Base-by-base conservation (phyloP, 2,113 vertebrate genomes). In the Lophotis ruficrista region DNA sequence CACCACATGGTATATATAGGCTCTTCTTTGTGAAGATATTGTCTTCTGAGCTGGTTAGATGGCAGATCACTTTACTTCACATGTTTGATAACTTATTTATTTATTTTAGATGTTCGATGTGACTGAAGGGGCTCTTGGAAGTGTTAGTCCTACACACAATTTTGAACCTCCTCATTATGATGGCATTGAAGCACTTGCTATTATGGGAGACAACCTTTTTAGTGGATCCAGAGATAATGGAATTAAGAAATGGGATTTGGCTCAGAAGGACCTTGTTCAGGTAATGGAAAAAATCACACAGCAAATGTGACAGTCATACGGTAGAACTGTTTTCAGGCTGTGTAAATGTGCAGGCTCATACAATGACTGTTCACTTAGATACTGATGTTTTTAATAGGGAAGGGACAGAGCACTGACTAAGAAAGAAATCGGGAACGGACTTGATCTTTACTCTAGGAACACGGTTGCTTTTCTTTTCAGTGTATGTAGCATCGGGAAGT, bases 201-300 rank as follows among this genome's bases (percentile, higher is more conserved):
- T 99, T 72, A 98, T 98, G 76, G 98, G 99, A 41, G 99, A 99
- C 60, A 98, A 98, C 53, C 97, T 99, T 58, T 99, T 98, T 73
- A 99, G 99, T 93, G 98, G 99, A 90, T 99, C 99, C 64, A 99
- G 99, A 97, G 99, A 99, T 89, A 99, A 98, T 60, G 98, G 98
- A 95, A 98, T 99, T 97, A 99, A 99, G 96, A 99, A 99, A 95
- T 99, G 99, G 99, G 99, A 99, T 93, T 97, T 99, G 69, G 93
- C 98, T 80, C 98, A 98, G 85, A 99, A 99, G 97, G 98, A 98
- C 43, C 98, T 99, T 77, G 97, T 99, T 89, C 98, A 99, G 99
- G 99, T 99, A 98, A 91, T 65, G 21, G 51, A 80, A 58, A 58
- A 72, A 93, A 81, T 58, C 18, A 85, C 1, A 24, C 6, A 9